Evolutionary conservation across 2,888 invertebrate genomes (phyloP).

Genomic region (Hedya salicella): DNA sequence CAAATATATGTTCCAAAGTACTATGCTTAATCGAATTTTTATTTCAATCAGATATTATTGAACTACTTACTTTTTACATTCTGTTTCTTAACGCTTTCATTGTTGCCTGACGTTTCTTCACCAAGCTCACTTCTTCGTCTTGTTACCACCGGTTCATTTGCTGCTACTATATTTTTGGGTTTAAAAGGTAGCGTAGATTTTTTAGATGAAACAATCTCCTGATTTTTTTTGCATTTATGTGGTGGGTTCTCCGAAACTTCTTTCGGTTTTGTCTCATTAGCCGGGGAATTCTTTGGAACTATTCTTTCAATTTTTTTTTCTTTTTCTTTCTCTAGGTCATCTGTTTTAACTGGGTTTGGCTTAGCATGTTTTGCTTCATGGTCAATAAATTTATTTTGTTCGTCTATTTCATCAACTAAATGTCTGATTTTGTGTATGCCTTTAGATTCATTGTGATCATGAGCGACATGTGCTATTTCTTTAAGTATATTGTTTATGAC

Average conservation of each 20-base stretch:
- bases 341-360: background rate
- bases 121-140: background rate
- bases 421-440: slow-evolving; percentile 18
- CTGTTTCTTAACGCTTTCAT: background rate
- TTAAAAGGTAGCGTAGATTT: background rate
- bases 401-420: slow-evolving; percentile 14
- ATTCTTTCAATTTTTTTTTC: background rate
- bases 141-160: background rate
- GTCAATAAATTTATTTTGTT: background rate
- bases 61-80: slow-evolving; percentile 3
- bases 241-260: background rate
- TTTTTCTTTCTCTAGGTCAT: background rate
- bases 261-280: background rate
- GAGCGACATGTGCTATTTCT: slow-evolving; percentile 6
- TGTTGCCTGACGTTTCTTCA: background rate
- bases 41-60: background rate
- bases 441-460: background rate
- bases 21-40: background rate
- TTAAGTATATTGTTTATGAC: slow-evolving; percentile 4
- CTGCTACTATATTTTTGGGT: background rate
- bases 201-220: background rate
- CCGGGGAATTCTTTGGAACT: background rate
- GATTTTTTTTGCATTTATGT: background rate
- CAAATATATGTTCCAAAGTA: too few species aligned
- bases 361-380: background rate